These are phyloP conservation scores for Gorsachius magnificus DNA, from an alignment of 2,797 vertebrate genomes.

Conservation along the genomic window DNA sequence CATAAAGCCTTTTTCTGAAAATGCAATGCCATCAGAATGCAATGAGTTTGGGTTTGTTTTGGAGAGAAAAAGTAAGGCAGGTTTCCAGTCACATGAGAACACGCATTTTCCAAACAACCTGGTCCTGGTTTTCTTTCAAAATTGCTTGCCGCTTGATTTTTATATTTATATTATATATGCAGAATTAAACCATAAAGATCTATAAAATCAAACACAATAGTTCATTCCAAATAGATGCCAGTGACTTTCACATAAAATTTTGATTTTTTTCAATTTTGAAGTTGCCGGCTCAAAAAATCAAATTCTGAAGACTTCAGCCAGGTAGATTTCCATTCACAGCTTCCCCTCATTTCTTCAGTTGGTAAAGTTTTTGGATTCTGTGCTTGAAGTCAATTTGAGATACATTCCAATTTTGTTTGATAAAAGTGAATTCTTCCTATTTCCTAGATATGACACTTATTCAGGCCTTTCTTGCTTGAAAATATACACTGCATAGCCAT, in stretches of 20 bases:
- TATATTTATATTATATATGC: neutral
- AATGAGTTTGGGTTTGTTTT: neutral
- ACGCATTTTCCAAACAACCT: neutral
- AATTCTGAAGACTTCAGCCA: neutral
- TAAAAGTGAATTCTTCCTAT: neutral
- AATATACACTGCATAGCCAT: neutral
- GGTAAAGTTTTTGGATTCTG: neutral
- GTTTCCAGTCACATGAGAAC: neutral
- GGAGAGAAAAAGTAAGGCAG: neutral
- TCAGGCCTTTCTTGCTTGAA: constrained; percentile 9
- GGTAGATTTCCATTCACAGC: neutral
- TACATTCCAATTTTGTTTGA: neutral
- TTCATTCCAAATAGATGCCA: neutral
- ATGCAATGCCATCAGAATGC: neutral
- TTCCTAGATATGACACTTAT: constrained; percentile 15
- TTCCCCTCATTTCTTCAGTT: neutral
- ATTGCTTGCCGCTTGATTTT: neutral
- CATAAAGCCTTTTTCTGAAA: neutral
- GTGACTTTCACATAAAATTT: neutral
- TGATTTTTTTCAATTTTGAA: neutral
- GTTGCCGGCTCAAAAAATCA: neutral
- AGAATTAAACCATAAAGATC: neutral
- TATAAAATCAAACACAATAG: neutral
- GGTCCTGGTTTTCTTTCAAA: neutral
- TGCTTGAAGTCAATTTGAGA: neutral